phyloP scores from a whole-genome alignment of 2,888 invertebrate species.

The Uropetala carovei region DNA sequence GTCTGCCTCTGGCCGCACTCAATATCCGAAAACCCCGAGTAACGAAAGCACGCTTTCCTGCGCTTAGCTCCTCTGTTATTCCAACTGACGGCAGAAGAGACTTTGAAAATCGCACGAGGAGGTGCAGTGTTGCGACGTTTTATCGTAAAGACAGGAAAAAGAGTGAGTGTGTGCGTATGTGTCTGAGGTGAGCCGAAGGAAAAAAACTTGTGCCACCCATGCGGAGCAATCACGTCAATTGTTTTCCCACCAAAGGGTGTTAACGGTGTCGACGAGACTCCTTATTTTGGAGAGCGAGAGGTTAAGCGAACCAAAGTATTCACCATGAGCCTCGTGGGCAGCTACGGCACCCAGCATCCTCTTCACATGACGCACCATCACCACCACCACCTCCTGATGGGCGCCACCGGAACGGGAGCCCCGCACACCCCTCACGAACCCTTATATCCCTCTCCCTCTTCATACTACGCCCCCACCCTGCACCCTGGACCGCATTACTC shows the following conservation, averaged over 20 bases:
- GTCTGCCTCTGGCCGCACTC: neutral
- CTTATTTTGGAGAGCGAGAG: no score
- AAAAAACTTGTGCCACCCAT: neutral
- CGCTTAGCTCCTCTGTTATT: no score
- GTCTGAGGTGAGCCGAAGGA: neutral
- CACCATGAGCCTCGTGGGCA: conserved; percentile 49
- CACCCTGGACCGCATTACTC: conserved; percentile 21
- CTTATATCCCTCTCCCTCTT: neutral
- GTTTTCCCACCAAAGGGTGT: neutral
- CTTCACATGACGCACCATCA: conserved; percentile 35
- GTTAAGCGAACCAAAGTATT: neutral
- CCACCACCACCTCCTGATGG: conserved; percentile 32
- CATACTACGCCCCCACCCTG: conserved; percentile 15
- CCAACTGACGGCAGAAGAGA: no score
- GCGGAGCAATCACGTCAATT: neutral
- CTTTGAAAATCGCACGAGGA: no score
- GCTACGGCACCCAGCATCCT: conserved; percentile 55
- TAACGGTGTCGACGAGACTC: no score
- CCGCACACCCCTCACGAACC: neutral
- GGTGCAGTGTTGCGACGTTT: no score
- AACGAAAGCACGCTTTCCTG: neutral
- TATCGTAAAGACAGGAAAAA: no score
- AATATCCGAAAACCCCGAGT: neutral
- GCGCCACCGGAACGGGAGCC: neutral
- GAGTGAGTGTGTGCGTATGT: neutral